phyloP scores from a whole-genome alignment of 2,113 vertebrate species.

The Istiophorus platypterus region DNA sequence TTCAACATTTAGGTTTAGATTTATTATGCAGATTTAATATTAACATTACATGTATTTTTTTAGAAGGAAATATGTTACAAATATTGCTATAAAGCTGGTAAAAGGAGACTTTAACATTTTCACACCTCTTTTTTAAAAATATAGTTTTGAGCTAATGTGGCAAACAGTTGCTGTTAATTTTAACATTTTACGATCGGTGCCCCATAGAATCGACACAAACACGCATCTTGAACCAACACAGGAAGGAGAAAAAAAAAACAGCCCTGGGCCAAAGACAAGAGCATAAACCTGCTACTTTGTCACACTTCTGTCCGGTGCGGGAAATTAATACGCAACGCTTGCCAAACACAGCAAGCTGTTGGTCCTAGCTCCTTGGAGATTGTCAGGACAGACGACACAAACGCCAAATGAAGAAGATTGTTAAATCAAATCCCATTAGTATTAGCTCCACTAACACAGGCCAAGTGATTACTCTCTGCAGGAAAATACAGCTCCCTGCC shows the following conservation, averaged over 20 bases:
- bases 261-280: slow-evolving; percentile 8
- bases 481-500: neutral
- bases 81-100: too few relatives aligned
- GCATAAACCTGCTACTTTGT: slow-evolving; percentile 12
- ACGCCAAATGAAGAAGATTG: slow-evolving; percentile 16
- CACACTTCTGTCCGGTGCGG: slow-evolving; percentile 28
- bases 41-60: too few relatives aligned
- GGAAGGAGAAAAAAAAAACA: neutral
- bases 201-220: neutral
- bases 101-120: too few relatives aligned
- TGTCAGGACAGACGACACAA: slow-evolving; percentile 16
- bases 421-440: slow-evolving; percentile 38
- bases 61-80: too few relatives aligned
- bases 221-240: neutral
- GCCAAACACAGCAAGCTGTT: slow-evolving; percentile 54
- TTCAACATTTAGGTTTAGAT: too few relatives aligned
- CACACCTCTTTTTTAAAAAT: too few relatives aligned
- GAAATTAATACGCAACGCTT: slow-evolving; percentile 29
- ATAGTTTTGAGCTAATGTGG: too few relatives aligned
- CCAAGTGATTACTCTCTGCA: slow-evolving; percentile 23
- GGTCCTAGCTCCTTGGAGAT: slow-evolving; percentile 14
- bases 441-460: neutral
- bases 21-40: too few relatives aligned
- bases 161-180: too few relatives aligned
- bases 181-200: too few relatives aligned